Evolutionary conservation across 2,113 vertebrate species (phyloP).

Genomic region (Lontra canadensis): DNA sequence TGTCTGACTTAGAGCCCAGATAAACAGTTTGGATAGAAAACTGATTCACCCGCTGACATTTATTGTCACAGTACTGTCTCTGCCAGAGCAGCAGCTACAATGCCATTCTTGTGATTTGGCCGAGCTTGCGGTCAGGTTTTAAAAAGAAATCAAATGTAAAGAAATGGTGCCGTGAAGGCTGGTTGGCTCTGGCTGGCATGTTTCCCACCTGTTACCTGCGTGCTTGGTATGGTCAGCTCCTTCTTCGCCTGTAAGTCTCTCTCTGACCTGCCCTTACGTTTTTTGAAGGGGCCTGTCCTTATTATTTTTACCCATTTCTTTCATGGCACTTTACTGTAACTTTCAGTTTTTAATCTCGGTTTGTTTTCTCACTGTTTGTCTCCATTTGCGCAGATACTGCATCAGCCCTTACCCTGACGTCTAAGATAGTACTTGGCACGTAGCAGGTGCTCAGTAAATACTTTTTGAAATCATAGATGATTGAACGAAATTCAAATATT

Average conservation of each 20-base stretch:
- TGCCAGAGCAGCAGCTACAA: background rate
- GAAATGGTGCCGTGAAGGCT: background rate
- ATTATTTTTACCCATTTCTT: background rate
- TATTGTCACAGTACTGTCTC: background rate
- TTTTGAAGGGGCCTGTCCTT: background rate
- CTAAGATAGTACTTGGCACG: background rate
- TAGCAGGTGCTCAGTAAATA: background rate
- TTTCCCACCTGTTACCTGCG: background rate
- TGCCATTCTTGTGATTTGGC: background rate
- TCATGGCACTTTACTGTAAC: background rate
- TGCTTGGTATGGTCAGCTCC: background rate
- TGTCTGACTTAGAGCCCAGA: background rate
- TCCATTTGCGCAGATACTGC: background rate
- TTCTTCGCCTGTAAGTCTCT: background rate
- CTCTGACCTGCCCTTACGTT: background rate
- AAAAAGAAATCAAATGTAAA: background rate
- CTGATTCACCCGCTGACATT: background rate
- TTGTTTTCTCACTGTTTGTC: background rate
- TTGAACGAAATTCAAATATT: background rate
- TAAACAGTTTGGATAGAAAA: background rate
- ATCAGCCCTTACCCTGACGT: background rate
- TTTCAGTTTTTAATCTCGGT: background rate
- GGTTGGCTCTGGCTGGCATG: background rate
- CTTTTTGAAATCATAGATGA: background rate
- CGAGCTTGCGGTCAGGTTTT: background rate